These are phyloP conservation scores for Lordiphosa andalusiaca DNA, from an alignment of 2,888 invertebrate species.

Conservation along the genomic window DNA sequence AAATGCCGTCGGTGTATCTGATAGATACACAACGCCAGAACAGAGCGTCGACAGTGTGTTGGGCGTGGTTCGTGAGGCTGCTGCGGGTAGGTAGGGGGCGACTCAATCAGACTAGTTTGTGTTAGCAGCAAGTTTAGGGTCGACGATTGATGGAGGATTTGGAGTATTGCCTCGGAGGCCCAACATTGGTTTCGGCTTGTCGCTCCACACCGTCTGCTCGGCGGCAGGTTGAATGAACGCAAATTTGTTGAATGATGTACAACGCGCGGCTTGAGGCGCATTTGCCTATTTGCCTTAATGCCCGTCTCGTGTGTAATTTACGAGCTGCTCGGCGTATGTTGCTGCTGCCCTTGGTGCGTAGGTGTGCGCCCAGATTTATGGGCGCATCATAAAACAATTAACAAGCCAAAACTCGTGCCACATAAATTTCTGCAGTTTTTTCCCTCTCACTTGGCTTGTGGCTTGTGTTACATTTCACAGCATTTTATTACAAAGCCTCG, in stretches of 20 bases:
- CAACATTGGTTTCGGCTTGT: slow-evolving; percentile 33
- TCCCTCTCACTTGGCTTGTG: slow-evolving; percentile 19
- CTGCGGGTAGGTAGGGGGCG: neutral
- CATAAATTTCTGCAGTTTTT: slow-evolving; percentile 62
- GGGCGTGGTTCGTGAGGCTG: slow-evolving; percentile 57
- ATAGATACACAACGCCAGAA: slow-evolving; percentile 66
- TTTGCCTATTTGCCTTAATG: slow-evolving; percentile 58
- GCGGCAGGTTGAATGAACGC: slow-evolving; percentile 39
- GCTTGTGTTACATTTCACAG: slow-evolving; percentile 69
- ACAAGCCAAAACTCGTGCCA: slow-evolving; percentile 75
- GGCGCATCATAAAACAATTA: slow-evolving; percentile 75
- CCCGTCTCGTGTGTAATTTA: slow-evolving; percentile 58
- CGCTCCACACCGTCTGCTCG: slow-evolving; percentile 10
- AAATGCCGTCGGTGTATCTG: slow-evolving; percentile 63
- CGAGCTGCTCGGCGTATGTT: slow-evolving; percentile 62
- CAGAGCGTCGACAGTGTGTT: slow-evolving; percentile 27
- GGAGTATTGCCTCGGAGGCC: slow-evolving; percentile 19
- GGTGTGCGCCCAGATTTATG: slow-evolving; percentile 63
- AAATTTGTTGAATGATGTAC: slow-evolving; percentile 39
- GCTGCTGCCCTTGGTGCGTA: slow-evolving; percentile 27
- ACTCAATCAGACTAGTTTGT: slow-evolving; percentile 19
- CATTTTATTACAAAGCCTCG: slow-evolving; percentile 54
- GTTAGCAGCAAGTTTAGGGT: slow-evolving; percentile 20
- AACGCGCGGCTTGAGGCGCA: slow-evolving; percentile 31
- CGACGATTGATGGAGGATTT: slow-evolving; percentile 66